Base-by-base conservation (phyloP, 2,797 vertebrate species). In the Siniperca scherzeri region DNA sequence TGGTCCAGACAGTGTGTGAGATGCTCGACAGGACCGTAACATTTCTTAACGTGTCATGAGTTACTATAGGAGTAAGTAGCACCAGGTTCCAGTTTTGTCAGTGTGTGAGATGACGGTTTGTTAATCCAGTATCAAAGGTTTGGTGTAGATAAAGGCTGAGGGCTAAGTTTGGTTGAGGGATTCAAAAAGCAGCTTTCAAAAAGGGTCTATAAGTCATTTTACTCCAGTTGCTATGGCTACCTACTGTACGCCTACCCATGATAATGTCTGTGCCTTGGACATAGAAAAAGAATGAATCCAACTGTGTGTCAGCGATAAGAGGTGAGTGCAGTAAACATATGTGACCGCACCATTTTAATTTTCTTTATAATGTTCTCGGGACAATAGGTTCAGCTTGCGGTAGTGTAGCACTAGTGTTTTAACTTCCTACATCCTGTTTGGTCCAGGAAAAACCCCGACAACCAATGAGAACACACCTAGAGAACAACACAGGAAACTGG, bases 221-320 rank as follows among this genome's bases (percentile, higher is more conserved):
- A 40, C 76, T 87, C 86, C 81, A 55, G 82, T 86, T 87, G 62
- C 83, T 77, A 83, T 80, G 65, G 61, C 65, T 69, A 83, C 76
- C 78, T 72, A 67, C 89, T 81, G 83, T 69, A 83, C 68, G 17
- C 70, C 72, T 59, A 57, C 62, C 70, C 81, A 92, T 94, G 94
- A 96, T 95, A 95, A 96, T 93, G 92, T 88, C 95, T 95, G 94
- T 96, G 95, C 95, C 94, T 95, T 92, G 79, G 87, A 90, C 84
- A 87, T 89, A 87, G 83, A 86, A 86, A 87, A 88, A 87, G 60
- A 84, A 87, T 11, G 1, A 61, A 89, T 85, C 67, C 65, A 74
- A 81, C 81, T 69, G 74, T 53, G 64, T 73, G 69, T 80, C 50
- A 55, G 22, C 70, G 33, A 88, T 92, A 69, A 62, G 78, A 90